phyloP scores from a whole-genome alignment of 2,888 invertebrate genomes.

The Ctenicera cuprea region DNA sequence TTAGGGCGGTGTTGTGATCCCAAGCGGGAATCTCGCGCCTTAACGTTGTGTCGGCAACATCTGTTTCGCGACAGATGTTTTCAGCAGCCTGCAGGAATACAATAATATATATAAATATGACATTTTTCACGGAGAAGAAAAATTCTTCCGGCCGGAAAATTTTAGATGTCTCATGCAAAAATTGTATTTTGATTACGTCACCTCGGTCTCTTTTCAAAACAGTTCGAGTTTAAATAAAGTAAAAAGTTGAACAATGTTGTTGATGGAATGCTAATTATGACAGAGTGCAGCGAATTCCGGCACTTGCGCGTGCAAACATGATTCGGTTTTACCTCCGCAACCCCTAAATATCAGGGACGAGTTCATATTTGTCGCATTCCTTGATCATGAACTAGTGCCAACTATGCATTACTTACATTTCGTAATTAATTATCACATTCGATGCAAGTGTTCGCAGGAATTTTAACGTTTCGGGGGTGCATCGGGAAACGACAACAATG shows the following conservation, averaged over 20 bases:
- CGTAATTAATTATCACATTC: slow-evolving; percentile 37
- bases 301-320: slow-evolving; percentile 65
- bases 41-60: slow-evolving; percentile 61
- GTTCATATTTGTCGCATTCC: slow-evolving; percentile 69
- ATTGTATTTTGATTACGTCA: background rate
- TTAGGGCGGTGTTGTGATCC: slow-evolving; percentile 54
- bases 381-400: slow-evolving; percentile 65
- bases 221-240: background rate
- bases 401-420: slow-evolving; percentile 67
- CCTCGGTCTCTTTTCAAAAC: background rate
- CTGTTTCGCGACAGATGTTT: slow-evolving; percentile 63
- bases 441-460: slow-evolving; percentile 3
- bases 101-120: slow-evolving; percentile 60
- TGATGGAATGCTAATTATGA: slow-evolving; percentile 71
- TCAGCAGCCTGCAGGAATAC: slow-evolving; percentile 60
- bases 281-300: slow-evolving; percentile 68
- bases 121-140: slow-evolving; percentile 31
- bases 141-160: background rate
- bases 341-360: slow-evolving; percentile 65
- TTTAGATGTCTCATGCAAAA: background rate
- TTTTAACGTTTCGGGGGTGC: slow-evolving; percentile 3
- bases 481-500: slow-evolving; percentile 10
- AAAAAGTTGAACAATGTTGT: slow-evolving; percentile 64
- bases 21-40: slow-evolving; percentile 56
- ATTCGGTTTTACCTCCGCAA: slow-evolving; percentile 63